Percentiles rank a stretch among this genome's conserved stretches.
Evolutionary conservation across 2,797 vertebrate species (phyloP).

Genomic region (Kryptopterus vitreolus): DNA sequence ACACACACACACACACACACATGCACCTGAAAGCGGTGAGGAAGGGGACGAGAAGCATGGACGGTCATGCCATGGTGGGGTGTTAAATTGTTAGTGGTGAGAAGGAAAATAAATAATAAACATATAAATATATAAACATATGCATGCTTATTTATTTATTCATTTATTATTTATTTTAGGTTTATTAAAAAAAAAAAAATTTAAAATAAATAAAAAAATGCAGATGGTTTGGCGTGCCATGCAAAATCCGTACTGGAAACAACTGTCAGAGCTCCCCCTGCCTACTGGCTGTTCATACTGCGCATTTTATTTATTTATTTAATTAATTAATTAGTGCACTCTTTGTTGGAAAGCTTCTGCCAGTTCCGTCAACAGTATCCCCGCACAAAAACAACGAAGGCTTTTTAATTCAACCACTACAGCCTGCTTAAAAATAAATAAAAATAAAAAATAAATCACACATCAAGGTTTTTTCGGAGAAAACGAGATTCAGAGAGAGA

Average conservation of each 20-base stretch:
- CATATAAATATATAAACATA: slow-evolving; percentile 46
- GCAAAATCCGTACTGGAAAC: slow-evolving; percentile 76
- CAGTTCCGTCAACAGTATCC: slow-evolving; percentile 63
- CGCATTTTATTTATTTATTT: no score
- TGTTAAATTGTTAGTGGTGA: slow-evolving; percentile 68
- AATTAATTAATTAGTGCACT: no score
- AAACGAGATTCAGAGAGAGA: no score
- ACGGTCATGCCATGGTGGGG: slow-evolving; percentile 38
- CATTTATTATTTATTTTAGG: no score
- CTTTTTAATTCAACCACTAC: slow-evolving; percentile 44
- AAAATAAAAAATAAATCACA: no score
- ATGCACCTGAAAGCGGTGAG: slow-evolving; percentile 44
- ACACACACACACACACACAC: slow-evolving; percentile 26
- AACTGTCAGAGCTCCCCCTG: slow-evolving; percentile 71
- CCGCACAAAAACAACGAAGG: slow-evolving; percentile 61
- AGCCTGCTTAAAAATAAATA: no score
- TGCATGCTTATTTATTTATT: no score
- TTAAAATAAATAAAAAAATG: slow-evolving; percentile 47
- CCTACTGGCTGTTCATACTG: slow-evolving; percentile 17
- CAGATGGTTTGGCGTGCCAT: slow-evolving; percentile 76
- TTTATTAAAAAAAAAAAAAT: slow-evolving; percentile 43
- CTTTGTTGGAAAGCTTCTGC: slow-evolving; percentile 65
- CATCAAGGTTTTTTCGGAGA: slow-evolving; percentile 37
- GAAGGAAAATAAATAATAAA: slow-evolving; percentile 34
- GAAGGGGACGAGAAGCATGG: slow-evolving; percentile 61